Evolutionary conservation across 2,888 invertebrate genomes (phyloP), one percentile per base, ranked within the genome.

Genomic region (Pollenia angustigena): DNA sequence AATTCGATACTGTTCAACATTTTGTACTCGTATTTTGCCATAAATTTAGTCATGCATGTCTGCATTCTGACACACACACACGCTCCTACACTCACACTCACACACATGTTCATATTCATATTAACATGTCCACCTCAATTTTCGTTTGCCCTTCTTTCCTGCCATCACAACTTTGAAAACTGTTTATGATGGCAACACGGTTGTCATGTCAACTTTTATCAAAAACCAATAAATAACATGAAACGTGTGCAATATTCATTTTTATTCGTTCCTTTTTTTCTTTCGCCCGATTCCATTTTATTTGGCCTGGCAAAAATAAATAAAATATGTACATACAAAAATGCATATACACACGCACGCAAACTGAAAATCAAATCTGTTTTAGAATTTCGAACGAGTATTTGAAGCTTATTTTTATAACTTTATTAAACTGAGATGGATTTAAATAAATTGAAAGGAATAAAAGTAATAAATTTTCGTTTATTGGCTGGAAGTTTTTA

Each of bases 121-220:
- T 8, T 6, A 18, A 10, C 32, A 40, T 14, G 16, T 10, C 46
- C 40, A 12, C 12, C 12, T 9, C 44, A 7, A 42, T 69, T 4
- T 10, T 2, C 46, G 16, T 40, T 12, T 16, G 2, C 1, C 50
- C 16, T 32, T n/a, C 54, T 18, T 18, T 14, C 8, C 44, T 3
- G 12, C 32, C 66, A 44, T 23, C 74, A 40, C 40, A 48, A n/a
- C 44, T 60, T 46, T n/a, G 9, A 64, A 81, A 69, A 62, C 69
- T 76, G 69, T 76, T 82, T 82, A 82, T 82, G 69, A 62, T 76
- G 60, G 64, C 69, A 76, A 82, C 82, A 76, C 69, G 69, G 82
- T 82, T 82, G 69, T 76, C 76, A 82, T 82, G 82, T 82, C 76
- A 76, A 82, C 69, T 82, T 75, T 82, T 82, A 82, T 82, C 82